These are phyloP conservation scores for Podiceps cristatus DNA, from an alignment of 2,113 vertebrate genomes.

Conservation along the genomic window DNA sequence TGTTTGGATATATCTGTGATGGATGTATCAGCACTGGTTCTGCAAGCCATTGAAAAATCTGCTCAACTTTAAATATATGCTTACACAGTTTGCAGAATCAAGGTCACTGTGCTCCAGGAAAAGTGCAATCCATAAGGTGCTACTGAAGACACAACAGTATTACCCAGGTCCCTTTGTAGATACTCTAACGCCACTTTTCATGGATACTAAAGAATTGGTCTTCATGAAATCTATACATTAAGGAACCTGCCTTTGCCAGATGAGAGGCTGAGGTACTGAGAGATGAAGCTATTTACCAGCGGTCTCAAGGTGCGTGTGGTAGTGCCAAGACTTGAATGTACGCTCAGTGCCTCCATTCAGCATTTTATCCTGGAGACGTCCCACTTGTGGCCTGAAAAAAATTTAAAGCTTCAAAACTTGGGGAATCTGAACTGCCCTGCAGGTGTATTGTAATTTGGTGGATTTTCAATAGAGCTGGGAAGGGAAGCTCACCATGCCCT, in stretches of 20 bases:
- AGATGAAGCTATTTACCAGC: neutral
- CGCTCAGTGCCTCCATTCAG: neutral
- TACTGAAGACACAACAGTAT: neutral
- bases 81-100: neutral
- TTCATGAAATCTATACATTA: neutral
- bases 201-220: neutral
- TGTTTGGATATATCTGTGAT: slow-evolving; percentile 14
- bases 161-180: neutral
- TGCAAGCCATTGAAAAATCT: neutral
- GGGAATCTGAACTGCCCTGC: neutral
- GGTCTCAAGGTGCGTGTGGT: neutral
- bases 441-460: neutral
- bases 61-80: neutral
- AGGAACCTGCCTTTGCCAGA: neutral
- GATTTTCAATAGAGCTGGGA: neutral
- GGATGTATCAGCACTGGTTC: neutral
- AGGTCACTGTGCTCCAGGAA: neutral
- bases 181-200: neutral
- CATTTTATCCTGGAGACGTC: neutral
- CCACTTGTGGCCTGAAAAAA: neutral
- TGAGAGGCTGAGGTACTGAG: neutral
- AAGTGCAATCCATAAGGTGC: neutral
- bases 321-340: fast-evolving
- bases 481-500: neutral
- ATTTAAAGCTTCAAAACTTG: neutral